phyloP scores from a whole-genome alignment of 2,888 invertebrate genomes.

The Coleophora deauratella region DNA sequence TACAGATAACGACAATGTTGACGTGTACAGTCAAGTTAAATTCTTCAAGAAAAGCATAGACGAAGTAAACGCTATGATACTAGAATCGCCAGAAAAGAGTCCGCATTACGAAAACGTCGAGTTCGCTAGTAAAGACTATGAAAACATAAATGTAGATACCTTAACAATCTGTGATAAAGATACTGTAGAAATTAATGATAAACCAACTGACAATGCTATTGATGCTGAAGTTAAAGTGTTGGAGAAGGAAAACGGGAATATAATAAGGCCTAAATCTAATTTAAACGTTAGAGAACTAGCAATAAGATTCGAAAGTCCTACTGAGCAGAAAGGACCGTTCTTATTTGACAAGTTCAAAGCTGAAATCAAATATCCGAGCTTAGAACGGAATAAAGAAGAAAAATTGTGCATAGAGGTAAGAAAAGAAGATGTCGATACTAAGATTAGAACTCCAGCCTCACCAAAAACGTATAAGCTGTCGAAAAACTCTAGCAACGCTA shows the following conservation, averaged over 20 bases:
- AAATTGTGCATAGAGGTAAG: constrained; percentile 30
- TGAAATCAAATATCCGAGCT: constrained; percentile 50
- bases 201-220: background rate
- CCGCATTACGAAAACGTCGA: constrained; percentile 43
- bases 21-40: constrained; percentile 84
- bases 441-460: constrained; percentile 62
- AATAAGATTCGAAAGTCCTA: constrained; percentile 77
- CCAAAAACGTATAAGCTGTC: constrained; percentile 73
- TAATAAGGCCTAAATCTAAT: constrained; percentile 36
- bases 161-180: constrained; percentile 49
- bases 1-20: constrained; percentile 45
- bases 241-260: constrained; percentile 52
- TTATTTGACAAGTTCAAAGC: constrained; percentile 69
- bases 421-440: constrained; percentile 25
- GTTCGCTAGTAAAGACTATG: constrained; percentile 43
- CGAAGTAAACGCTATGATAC: constrained; percentile 78
- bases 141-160: constrained; percentile 52
- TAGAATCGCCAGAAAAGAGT: constrained; percentile 19
- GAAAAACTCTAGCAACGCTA: constrained; percentile 76
- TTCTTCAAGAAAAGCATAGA: constrained; percentile 82
- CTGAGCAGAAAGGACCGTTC: constrained; percentile 72
- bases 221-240: constrained; percentile 23
- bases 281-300: constrained; percentile 77
- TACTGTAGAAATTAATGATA: constrained; percentile 16
- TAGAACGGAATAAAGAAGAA: constrained; percentile 43